Evolutionary conservation across 2,888 invertebrate genomes (phyloP).

Genomic region (Toxonevra muliebris): DNA sequence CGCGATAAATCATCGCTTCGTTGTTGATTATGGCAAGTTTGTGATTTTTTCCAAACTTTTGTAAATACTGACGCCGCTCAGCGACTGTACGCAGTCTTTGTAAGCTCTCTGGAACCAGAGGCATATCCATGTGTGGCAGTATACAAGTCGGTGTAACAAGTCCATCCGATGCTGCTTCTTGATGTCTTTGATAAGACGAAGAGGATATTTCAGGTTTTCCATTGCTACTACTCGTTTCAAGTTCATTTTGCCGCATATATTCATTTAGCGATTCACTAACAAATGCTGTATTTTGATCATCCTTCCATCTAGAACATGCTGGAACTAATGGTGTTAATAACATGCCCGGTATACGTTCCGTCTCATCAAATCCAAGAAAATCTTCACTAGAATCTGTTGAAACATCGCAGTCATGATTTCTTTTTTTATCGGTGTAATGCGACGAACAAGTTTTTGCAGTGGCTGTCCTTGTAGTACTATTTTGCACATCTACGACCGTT

Average conservation of each 20-base stretch:
- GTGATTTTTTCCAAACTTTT: conserved; percentile 56
- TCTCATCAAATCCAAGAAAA: conserved; percentile 62
- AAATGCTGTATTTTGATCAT: conserved; percentile 62
- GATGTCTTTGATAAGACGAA: conserved; percentile 27
- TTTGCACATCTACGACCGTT: not conserved
- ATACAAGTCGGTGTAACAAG: conserved; percentile 54
- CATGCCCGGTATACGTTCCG: conserved; percentile 59
- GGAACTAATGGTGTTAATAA: conserved; percentile 60
- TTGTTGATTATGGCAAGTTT: conserved; percentile 64
- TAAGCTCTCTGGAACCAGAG: conserved; percentile 57
- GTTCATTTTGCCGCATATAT: conserved; percentile 66
- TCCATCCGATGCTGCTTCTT: conserved; percentile 52
- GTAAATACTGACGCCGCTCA: conserved; percentile 66
- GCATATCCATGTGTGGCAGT: conserved; percentile 60
- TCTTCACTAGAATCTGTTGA: conserved; percentile 47
- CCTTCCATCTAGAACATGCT: conserved; percentile 43
- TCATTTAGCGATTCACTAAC: conserved; percentile 67
- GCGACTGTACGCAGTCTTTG: conserved; percentile 68
- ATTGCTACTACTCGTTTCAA: conserved; percentile 53
- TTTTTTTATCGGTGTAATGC: not conserved
- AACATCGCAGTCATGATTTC: conserved; percentile 31
- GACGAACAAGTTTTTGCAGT: not conserved
- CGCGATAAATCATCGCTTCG: conserved; percentile 60
- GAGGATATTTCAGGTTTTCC: conserved; percentile 19
- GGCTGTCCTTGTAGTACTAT: not conserved